phyloP scores from a whole-genome alignment of 92 coral and sea anemone genomes.

The Micromussa lordhowensis region DNA sequence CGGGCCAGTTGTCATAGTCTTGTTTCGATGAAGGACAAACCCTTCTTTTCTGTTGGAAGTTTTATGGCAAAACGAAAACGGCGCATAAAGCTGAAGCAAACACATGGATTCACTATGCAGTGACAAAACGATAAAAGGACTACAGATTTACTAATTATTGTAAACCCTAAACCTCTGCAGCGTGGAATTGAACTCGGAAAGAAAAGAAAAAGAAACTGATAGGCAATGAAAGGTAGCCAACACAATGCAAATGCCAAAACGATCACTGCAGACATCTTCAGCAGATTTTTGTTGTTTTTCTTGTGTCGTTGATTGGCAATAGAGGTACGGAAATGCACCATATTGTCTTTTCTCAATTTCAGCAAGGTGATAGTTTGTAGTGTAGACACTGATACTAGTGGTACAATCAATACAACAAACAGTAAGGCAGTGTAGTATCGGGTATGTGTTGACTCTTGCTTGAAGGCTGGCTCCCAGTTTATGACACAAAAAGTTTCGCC shows the following conservation, averaged over 20 bases:
- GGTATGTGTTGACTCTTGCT: not conserved
- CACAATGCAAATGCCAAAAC: conserved; percentile 1
- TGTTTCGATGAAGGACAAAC: no score
- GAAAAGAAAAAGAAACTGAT: not conserved
- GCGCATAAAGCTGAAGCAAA: conserved; percentile 9
- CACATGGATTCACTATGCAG: conserved; percentile 1
- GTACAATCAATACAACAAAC: not conserved
- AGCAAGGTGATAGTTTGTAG: not conserved
- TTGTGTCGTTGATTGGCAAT: no score
- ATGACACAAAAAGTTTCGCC: not conserved
- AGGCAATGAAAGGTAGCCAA: not conserved
- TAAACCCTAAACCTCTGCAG: not conserved
- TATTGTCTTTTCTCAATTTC: conserved; percentile 3
- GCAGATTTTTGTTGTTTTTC: not conserved
- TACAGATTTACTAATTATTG: not conserved
- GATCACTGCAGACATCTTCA: not conserved
- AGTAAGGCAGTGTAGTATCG: not conserved
- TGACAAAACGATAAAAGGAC: not conserved
- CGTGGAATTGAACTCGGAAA: not conserved
- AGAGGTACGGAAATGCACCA: not conserved
- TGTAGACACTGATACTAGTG: not conserved
- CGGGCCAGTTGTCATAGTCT: no score
- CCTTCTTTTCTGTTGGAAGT: no score
- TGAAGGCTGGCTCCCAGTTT: not conserved
- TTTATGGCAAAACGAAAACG: not conserved